Evolutionary conservation across 1,140 invertebrate species (phyloP), one percentile per base, ranked within the genome.

Genomic region (Trichogramma pretiosum): DNA sequence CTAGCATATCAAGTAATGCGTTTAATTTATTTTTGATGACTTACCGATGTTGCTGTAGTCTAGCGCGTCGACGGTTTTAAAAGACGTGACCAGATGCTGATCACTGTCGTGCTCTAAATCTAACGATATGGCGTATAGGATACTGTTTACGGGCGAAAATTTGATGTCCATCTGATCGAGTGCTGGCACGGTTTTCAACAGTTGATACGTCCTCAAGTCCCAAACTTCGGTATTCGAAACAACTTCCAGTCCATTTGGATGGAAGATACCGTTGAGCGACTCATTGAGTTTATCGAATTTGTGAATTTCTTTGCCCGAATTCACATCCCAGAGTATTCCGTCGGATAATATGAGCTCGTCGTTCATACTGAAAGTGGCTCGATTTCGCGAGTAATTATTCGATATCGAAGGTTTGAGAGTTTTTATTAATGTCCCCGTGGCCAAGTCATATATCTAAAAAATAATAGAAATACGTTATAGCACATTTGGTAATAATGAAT

Each of bases 221-320:
- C 95, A 99, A 28, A 95, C 84, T 75, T 90, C 86, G 1, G 85
- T 89, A 57, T 89, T 89, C n/a, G 86, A 85, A 48, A 88, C 81
- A 35, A 93, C 87, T 72, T 98, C 93, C 30, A 92, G 75, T 0
- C 93, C 94, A 66, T 93, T 95, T 0, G 95, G 94, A 80, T 98
- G 94, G 65, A 99, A 99, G 1, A 94, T 84, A 1, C 95, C 96
- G 62, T 89, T 96, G 17, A 96, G 79, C 28, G 84, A 84, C 62
- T 94, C 85, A 72, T 98, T 97, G 17, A 98, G 77, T 69, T 98
- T 98, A 72, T 98, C 96, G 61, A 99, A 93, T 62, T 98, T 98
- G 66, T 98, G 93, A 37, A 97, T 87, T 58, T 88, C 80, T 58
- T 86, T 88, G 3, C 84, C 84, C 0, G 83, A 80, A 46, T 85